Percentiles rank a stretch among this genome's conserved stretches.
phyloP scores from a whole-genome alignment of 2,113 vertebrate genomes.

The Corynorhinus townsendii region DNA sequence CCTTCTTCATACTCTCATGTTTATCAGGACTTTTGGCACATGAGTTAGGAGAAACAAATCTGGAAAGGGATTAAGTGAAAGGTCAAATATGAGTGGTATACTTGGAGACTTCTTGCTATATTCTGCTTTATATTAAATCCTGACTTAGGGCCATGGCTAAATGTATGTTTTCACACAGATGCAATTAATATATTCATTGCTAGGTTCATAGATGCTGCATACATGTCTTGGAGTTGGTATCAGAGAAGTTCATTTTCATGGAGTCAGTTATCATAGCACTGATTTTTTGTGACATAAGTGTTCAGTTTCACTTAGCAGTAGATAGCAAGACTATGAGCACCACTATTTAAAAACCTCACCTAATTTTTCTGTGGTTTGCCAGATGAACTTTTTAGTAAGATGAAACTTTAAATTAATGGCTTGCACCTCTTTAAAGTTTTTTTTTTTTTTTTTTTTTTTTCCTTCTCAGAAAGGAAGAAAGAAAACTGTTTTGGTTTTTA shows the following conservation, averaged over 20 bases:
- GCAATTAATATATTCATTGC: background rate
- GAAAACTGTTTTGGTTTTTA: slow-evolving; percentile 22
- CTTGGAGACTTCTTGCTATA: background rate
- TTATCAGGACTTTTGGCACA: background rate
- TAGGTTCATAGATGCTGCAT: background rate
- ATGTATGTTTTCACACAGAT: background rate
- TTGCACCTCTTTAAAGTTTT: background rate
- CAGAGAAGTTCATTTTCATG: background rate
- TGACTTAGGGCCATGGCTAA: background rate
- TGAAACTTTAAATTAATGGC: slow-evolving; percentile 23
- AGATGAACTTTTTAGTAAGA: slow-evolving; percentile 25
- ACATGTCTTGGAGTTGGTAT: background rate
- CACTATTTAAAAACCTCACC: background rate
- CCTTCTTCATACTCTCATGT: background rate
- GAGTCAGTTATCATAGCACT: background rate
- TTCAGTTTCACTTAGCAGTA: background rate
- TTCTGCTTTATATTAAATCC: background rate
- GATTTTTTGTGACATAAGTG: background rate
- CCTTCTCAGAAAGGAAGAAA: background rate
- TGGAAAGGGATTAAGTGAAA: background rate
- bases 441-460: background rate
- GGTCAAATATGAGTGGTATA: background rate
- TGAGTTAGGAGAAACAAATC: background rate
- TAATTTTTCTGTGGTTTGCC: slow-evolving; percentile 8
- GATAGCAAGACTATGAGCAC: background rate